These are phyloP conservation scores for Saguinus midas DNA, from an alignment of 2,113 vertebrate species.

Conservation along the genomic window DNA sequence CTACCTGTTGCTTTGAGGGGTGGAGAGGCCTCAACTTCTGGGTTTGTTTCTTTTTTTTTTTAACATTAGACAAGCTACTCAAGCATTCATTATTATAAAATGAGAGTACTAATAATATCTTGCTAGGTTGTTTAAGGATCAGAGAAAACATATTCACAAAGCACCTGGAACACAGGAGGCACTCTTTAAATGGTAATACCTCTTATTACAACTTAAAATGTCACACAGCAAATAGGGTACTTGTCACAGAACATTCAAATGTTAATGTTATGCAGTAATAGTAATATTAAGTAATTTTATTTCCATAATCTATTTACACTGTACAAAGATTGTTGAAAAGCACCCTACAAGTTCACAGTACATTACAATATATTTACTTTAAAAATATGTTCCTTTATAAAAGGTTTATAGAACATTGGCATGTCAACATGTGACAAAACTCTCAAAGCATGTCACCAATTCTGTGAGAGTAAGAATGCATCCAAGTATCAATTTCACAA, in stretches of 20 bases:
- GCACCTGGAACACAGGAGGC: background rate
- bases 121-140: background rate
- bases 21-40: background rate
- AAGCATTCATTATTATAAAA: conserved; percentile 6
- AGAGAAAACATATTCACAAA: conserved; percentile 28
- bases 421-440: conserved; percentile 74
- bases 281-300: conserved; percentile 79
- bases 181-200: background rate
- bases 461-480: conserved; percentile 76
- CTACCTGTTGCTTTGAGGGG: background rate
- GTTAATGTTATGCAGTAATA: conserved; percentile 36
- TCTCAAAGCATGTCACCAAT: conserved; percentile 67
- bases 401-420: conserved; percentile 81
- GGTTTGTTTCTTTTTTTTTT: too few relatives aligned
- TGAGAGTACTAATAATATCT: background rate
- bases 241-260: conserved; percentile 53
- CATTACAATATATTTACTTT: conserved; percentile 73
- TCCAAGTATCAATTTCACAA: conserved; percentile 70
- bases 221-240: background rate
- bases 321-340: conserved; percentile 81
- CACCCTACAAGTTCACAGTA: conserved; percentile 78
- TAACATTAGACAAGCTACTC: background rate
- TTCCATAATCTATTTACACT: conserved; percentile 82
- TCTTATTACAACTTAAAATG: background rate
- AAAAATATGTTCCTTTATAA: conserved; percentile 85